phyloP scores from a whole-genome alignment of 2,113 vertebrate species.

The Pedetes capensis region DNA sequence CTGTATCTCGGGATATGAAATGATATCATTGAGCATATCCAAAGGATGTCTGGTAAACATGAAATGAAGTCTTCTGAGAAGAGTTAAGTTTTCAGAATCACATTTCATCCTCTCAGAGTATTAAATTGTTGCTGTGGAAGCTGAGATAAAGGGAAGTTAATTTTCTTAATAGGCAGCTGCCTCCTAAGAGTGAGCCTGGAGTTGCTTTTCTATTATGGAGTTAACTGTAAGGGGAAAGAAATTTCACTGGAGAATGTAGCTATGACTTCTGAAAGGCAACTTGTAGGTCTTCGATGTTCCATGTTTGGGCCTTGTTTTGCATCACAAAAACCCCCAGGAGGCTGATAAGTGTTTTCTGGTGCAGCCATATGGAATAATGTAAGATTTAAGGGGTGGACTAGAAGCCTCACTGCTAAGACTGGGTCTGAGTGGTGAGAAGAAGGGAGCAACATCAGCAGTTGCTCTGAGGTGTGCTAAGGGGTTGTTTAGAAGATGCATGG shows the following conservation, averaged over 20 bases:
- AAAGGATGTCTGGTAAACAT: slow-evolving; percentile 56
- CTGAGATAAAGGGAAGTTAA: slow-evolving; percentile 29
- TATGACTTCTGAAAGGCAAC: slow-evolving; percentile 31
- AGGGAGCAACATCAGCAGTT: not conserved
- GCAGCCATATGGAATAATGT: not conserved
- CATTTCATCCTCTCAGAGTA: slow-evolving; percentile 45
- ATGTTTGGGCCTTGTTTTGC: not conserved
- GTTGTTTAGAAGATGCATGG: not conserved
- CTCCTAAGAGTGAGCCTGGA: not conserved
- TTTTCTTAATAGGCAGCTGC: slow-evolving; percentile 51
- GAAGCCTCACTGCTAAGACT: not conserved
- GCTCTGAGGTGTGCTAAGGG: not conserved
- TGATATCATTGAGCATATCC: slow-evolving; percentile 16
- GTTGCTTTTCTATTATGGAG: not conserved
- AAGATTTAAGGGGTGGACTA: not conserved
- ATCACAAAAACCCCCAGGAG: not conserved
- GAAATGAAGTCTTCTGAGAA: slow-evolving; percentile 62
- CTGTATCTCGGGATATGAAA: slow-evolving; percentile 48
- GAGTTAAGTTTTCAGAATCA: slow-evolving; percentile 47
- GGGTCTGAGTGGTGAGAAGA: not conserved
- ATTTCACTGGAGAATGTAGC: not conserved
- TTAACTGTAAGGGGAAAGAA: not conserved
- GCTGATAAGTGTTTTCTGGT: not conserved
- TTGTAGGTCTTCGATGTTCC: not conserved
- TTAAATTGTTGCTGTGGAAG: slow-evolving; percentile 33